Conservation (phyloP, 2,888 invertebrate species). For the Falcaria lacertinaria region DNA sequence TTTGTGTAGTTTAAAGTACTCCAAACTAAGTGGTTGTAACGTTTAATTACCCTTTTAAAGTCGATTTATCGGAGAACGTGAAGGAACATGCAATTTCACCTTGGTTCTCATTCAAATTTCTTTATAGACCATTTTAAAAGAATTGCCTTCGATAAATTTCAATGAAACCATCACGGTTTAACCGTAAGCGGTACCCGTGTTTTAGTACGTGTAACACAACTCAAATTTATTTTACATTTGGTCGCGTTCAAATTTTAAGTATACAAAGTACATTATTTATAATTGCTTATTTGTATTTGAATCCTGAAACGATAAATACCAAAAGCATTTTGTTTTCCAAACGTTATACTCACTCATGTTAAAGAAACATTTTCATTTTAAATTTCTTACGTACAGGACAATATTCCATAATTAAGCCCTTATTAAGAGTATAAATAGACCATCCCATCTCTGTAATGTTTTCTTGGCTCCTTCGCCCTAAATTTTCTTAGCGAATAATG, state of each 20-base stretch:
- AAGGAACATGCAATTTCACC: slow-evolving; percentile 34
- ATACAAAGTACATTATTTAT: too few species aligned
- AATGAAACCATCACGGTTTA: slow-evolving; percentile 31
- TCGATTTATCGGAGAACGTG: slow-evolving; percentile 18
- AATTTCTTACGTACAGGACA: too few species aligned
- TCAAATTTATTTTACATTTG: not conserved
- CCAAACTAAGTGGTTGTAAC: not conserved
- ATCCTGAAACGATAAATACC: too few species aligned
- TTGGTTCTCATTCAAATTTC: slow-evolving; percentile 29
- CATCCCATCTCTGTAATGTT: too few species aligned
- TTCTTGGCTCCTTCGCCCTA: not conserved
- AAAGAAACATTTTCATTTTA: too few species aligned
- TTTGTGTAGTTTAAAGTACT: slow-evolving; percentile 38
- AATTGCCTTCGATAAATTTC: slow-evolving; percentile 44
- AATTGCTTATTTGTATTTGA: too few species aligned
- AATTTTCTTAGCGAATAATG: not conserved
- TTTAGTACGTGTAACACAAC: slow-evolving; percentile 23
- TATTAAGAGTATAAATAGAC: too few species aligned
- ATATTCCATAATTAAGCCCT: too few species aligned
- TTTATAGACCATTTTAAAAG: slow-evolving; percentile 42
- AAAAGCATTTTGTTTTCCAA: too few species aligned
- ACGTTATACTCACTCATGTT: too few species aligned
- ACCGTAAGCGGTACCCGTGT: slow-evolving; percentile 25
- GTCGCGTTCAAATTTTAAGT: too few species aligned
- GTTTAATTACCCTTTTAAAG: slow-evolving; percentile 18